Percentiles rank a stretch among this genome's conserved stretches.
Evolutionary conservation across 2,797 vertebrate species (phyloP).

Genomic region (Prunella strophiata): DNA sequence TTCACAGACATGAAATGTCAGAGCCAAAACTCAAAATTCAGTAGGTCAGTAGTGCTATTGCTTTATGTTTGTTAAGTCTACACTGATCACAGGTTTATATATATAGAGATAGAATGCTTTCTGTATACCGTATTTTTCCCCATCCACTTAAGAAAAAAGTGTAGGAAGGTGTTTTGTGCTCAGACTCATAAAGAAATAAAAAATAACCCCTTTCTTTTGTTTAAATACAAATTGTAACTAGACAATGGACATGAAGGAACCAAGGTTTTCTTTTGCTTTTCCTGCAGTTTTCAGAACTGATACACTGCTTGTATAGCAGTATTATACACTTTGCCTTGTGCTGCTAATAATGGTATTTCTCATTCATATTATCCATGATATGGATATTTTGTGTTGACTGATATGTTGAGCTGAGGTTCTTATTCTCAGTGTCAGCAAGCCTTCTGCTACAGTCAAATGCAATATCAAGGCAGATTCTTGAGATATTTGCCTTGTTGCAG

Average conservation of each 20-base stretch:
- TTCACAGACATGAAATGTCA: neutral
- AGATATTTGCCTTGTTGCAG: neutral
- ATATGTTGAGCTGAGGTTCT: neutral
- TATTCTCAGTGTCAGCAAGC: neutral
- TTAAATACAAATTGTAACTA: neutral
- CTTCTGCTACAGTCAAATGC: neutral
- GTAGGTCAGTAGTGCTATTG: neutral
- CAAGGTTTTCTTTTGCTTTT: neutral
- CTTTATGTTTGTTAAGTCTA: neutral
- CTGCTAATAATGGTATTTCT: neutral
- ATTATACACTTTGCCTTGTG: neutral
- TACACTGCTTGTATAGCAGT: neutral
- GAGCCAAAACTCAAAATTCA: neutral
- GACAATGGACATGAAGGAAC: neutral
- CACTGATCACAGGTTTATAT: neutral
- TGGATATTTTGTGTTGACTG: neutral
- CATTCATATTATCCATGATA: neutral
- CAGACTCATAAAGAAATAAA: neutral
- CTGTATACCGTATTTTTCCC: neutral
- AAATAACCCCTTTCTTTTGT: neutral
- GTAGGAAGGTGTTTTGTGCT: neutral
- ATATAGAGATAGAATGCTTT: neutral
- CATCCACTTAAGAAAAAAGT: fast-evolving
- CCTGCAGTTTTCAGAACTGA: neutral
- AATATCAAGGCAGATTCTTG: neutral